Percentiles rank a stretch among this genome's conserved stretches.
Conservation (phyloP, 2,888 invertebrate species). For the Phortica magna region DNA sequence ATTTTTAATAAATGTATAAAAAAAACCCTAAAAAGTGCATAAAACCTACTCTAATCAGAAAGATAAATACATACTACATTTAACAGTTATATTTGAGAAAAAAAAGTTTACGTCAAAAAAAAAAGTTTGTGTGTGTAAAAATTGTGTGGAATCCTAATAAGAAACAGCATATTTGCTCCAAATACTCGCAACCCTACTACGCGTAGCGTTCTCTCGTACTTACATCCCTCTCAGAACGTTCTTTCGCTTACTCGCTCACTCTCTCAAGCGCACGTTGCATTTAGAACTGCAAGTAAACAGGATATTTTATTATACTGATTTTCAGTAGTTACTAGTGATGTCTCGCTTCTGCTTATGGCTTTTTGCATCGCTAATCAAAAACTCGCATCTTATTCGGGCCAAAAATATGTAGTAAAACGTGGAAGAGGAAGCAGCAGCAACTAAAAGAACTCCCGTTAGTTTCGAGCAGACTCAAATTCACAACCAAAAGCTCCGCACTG, state of each 20-base stretch:
- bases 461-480: constrained; percentile 2
- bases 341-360: constrained; percentile 47
- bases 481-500: constrained; percentile 70
- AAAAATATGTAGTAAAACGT: constrained; percentile 45
- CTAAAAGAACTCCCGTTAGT: constrained; percentile 12
- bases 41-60: not conserved
- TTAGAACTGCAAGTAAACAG: constrained; percentile 55
- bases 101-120: not conserved
- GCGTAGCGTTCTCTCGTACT: not conserved
- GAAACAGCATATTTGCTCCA: constrained; percentile 10
- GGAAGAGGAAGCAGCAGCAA: constrained; percentile 21
- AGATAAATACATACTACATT: too few relatives aligned
- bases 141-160: constrained; percentile 28
- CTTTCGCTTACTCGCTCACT: constrained; percentile 56
- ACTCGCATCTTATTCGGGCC: constrained; percentile 67
- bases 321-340: constrained; percentile 50
- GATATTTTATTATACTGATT: constrained; percentile 76
- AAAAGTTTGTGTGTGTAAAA: constrained; percentile 26
- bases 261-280: constrained; percentile 31
- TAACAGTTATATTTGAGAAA: not conserved
- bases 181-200: constrained; percentile 16
- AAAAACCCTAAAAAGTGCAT: not conserved
- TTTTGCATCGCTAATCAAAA: constrained; percentile 54
- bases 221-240: constrained; percentile 45
- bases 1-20: not conserved